Percentiles rank a stretch among this genome's conserved stretches.
These are phyloP conservation scores for Indicator indicator DNA, from an alignment of 2,113 vertebrate genomes.

Conservation along the genomic window DNA sequence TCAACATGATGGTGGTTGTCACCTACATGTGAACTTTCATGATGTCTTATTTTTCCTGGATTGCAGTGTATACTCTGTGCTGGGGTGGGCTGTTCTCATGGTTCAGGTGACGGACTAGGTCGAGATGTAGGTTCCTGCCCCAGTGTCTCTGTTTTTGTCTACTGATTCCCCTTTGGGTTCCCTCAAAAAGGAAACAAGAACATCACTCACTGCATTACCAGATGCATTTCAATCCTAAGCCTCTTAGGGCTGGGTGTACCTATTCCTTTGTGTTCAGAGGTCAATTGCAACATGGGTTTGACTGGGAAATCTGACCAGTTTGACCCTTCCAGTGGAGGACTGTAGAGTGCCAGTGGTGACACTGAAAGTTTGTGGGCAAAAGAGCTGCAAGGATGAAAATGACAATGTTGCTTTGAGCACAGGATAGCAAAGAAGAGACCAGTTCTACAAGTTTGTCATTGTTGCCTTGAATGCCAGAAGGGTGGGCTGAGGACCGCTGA, in stretches of 20 bases:
- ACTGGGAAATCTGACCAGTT: background rate
- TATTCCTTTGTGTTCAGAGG: background rate
- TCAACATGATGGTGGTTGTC: accelerated
- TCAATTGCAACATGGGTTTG: background rate
- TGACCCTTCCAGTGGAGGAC: background rate
- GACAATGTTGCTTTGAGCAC: accelerated
- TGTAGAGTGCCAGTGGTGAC: background rate
- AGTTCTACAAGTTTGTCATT: background rate
- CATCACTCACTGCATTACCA: accelerated
- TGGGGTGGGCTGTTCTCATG: background rate
- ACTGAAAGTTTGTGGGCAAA: background rate
- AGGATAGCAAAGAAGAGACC: background rate
- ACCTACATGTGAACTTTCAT: accelerated
- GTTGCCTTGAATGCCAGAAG: background rate
- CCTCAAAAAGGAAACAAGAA: background rate
- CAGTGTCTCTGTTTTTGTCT: too few species aligned
- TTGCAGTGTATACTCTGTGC: background rate
- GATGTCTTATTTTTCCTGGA: background rate
- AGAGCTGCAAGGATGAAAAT: background rate
- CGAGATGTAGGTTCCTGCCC: background rate
- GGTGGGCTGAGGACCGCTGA: background rate
- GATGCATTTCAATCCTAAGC: background rate
- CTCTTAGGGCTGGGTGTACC: accelerated
- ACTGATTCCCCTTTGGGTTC: background rate
- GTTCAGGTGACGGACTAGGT: too few species aligned